Percentiles rank a stretch among this genome's conserved stretches.
These are phyloP conservation scores for Capromys pilorides DNA, from an alignment of 2,797 vertebrate genomes.

Conservation along the genomic window DNA sequence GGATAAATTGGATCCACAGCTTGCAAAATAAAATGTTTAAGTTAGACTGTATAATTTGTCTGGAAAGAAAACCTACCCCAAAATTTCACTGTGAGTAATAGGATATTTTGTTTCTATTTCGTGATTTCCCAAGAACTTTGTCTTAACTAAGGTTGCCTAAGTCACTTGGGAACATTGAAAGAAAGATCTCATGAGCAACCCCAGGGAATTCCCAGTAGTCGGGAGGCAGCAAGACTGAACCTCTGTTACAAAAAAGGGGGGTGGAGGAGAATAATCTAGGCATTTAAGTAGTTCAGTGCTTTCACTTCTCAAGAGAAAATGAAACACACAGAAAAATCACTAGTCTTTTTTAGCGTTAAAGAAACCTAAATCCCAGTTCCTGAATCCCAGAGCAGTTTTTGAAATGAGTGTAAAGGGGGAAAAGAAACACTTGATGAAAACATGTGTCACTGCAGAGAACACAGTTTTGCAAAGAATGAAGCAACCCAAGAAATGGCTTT, in stretches of 20 bases:
- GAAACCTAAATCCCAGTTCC: background rate
- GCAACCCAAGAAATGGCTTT: background rate
- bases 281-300: background rate
- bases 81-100: constrained; percentile 3
- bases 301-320: constrained; percentile 9
- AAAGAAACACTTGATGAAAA: background rate
- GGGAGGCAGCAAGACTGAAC: background rate
- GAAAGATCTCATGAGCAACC: background rate
- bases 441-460: background rate
- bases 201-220: background rate
- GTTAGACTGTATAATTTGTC: background rate
- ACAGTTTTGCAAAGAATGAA: background rate
- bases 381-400: constrained; percentile 5
- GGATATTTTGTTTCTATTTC: background rate
- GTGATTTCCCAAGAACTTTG: background rate
- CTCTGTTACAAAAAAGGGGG: background rate
- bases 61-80: background rate
- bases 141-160: background rate
- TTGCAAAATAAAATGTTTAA: background rate
- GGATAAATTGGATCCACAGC: background rate
- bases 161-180: background rate
- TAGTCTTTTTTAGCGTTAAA: background rate
- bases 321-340: too few species aligned
- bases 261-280: background rate
- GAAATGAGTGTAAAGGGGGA: background rate